phyloP scores from a whole-genome alignment of 2,888 invertebrate species.

The Poecilobothrus nobilitatus region DNA sequence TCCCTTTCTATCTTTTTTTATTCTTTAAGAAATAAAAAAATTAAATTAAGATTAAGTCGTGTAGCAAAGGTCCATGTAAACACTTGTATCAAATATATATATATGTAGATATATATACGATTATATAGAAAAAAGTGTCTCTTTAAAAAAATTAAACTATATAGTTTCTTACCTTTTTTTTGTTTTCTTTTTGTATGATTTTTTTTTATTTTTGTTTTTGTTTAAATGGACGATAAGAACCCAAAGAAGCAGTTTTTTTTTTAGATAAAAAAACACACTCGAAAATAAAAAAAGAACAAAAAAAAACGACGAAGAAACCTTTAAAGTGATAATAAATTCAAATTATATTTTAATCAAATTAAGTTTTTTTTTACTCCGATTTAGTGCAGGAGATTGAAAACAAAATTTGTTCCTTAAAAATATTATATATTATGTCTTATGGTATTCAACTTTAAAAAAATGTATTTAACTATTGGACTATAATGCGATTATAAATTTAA shows the following conservation, averaged over 20 bases:
- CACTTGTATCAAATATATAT: too few species aligned
- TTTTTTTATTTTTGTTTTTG: too few species aligned
- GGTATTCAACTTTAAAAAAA: too few species aligned
- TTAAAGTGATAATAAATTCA: slow-evolving; percentile 6
- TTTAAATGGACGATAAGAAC: slow-evolving; percentile 6
- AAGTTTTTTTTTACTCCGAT: neutral
- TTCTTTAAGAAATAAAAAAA: neutral
- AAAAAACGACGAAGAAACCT: neutral
- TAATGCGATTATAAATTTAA: neutral
- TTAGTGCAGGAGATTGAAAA: neutral
- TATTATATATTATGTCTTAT: too few species aligned
- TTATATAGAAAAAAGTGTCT: too few species aligned
- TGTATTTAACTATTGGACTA: neutral
- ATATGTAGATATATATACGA: too few species aligned
- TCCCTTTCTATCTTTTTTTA: neutral
- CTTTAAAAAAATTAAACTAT: too few species aligned
- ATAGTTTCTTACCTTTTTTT: too few species aligned
- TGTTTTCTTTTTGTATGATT: too few species aligned
- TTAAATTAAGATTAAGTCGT: too few species aligned
- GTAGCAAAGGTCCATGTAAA: too few species aligned
- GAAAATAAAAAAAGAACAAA: neutral
- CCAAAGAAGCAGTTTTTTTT: neutral
- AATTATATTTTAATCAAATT: slow-evolving; percentile 6
- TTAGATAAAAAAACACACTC: neutral
- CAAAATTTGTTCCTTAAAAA: neutral